phyloP scores from a whole-genome alignment of 2,113 vertebrate species.

The Pristiophorus japonicus region DNA sequence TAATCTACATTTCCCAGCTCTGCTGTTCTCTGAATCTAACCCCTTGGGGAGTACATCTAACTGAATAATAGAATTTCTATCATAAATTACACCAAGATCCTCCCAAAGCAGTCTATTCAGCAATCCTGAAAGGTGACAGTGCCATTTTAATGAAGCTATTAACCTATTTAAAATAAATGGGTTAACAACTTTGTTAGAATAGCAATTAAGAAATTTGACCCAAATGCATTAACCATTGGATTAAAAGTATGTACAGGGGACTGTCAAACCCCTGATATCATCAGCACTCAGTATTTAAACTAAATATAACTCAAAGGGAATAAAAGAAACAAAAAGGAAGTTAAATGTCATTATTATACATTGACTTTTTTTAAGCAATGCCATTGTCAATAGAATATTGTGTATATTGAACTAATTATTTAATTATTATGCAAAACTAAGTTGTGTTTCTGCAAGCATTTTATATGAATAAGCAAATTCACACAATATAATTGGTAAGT shows the following conservation, averaged over 20 bases:
- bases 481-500: neutral
- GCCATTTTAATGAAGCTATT: neutral
- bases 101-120: neutral
- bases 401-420: neutral
- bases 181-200: neutral
- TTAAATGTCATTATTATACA: neutral
- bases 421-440: neutral
- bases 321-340: neutral
- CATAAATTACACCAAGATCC: neutral
- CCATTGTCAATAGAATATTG: neutral
- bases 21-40: neutral
- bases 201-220: neutral
- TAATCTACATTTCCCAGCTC: neutral
- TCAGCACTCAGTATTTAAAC: neutral
- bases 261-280: neutral
- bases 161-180: neutral
- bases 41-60: neutral
- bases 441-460: neutral
- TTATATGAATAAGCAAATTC: neutral
- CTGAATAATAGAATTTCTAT: neutral
- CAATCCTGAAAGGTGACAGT: neutral
- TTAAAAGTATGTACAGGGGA: neutral
- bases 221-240: neutral
- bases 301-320: neutral
- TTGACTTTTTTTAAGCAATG: neutral